Conservation (phyloP, 2,113 vertebrate species). For the Aegithalos caudatus region DNA sequence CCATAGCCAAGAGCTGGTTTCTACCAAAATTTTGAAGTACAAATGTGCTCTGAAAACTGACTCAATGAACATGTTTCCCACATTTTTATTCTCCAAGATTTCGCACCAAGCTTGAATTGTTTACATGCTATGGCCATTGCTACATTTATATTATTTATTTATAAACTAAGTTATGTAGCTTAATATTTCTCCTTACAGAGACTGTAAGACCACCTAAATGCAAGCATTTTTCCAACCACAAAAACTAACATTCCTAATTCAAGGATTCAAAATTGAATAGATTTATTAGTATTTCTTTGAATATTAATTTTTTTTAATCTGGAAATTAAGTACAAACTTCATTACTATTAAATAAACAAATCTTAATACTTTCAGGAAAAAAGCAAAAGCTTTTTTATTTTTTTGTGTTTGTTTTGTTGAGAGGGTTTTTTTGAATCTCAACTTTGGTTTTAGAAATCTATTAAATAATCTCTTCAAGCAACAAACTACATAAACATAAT, state of each 20-base stretch:
- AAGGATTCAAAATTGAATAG: background rate
- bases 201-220: background rate
- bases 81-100: background rate
- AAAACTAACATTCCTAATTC: background rate
- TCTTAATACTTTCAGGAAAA: background rate
- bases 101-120: background rate
- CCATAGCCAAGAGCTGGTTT: background rate
- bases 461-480: background rate
- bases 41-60: background rate
- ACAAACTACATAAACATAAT: background rate
- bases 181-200: background rate
- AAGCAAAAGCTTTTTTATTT: background rate
- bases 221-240: background rate
- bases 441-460: background rate
- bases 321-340: background rate
- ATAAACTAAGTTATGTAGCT: background rate
- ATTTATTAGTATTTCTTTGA: background rate
- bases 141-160: background rate
- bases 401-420: background rate
- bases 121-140: background rate
- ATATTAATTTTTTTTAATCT: background rate
- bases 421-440: background rate
- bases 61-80: background rate
- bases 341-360: background rate
- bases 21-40: background rate